Evolutionary conservation across 2,888 invertebrate species (phyloP).

Genomic region (Eremobia ochroleuca): DNA sequence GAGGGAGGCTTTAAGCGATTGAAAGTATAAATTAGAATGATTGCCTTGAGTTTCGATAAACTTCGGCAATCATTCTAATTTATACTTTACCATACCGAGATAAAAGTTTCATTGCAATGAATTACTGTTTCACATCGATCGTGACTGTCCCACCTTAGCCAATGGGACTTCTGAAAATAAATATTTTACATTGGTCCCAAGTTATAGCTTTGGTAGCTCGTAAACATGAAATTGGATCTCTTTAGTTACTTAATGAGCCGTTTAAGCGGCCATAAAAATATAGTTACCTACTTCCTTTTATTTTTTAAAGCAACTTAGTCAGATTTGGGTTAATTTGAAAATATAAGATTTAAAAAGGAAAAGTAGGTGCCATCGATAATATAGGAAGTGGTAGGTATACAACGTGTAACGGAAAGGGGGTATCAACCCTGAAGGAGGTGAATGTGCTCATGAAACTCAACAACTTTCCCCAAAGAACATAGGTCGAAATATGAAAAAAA

Average conservation of each 20-base stretch:
- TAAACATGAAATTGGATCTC: slow-evolving; percentile 67
- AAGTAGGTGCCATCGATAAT: background rate
- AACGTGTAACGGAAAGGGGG: too few relatives aligned
- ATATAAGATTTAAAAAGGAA: background rate
- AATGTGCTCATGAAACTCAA: too few relatives aligned
- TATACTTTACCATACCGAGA: background rate
- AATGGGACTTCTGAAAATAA: slow-evolving; percentile 25
- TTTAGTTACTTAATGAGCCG: slow-evolving; percentile 65
- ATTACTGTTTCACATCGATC: background rate
- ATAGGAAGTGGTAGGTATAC: background rate
- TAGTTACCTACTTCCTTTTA: slow-evolving; percentile 45
- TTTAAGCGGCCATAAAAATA: slow-evolving; percentile 66
- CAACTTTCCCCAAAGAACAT: too few relatives aligned
- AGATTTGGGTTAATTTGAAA: slow-evolving; percentile 9
- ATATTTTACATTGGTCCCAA: slow-evolving; percentile 2
- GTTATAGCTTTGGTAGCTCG: slow-evolving; percentile 62
- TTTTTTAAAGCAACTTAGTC: slow-evolving; percentile 59
- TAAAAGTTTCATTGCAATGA: background rate
- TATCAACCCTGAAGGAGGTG: too few relatives aligned
- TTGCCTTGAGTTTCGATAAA: too few relatives aligned
- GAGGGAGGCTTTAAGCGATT: too few relatives aligned
- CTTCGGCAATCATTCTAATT: too few relatives aligned
- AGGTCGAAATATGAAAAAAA: too few relatives aligned
- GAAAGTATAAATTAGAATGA: background rate
- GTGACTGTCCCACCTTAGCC: background rate